Base-by-base conservation (phyloP, 92 coral and sea anemone species). In the Siderastrea radians region DNA sequence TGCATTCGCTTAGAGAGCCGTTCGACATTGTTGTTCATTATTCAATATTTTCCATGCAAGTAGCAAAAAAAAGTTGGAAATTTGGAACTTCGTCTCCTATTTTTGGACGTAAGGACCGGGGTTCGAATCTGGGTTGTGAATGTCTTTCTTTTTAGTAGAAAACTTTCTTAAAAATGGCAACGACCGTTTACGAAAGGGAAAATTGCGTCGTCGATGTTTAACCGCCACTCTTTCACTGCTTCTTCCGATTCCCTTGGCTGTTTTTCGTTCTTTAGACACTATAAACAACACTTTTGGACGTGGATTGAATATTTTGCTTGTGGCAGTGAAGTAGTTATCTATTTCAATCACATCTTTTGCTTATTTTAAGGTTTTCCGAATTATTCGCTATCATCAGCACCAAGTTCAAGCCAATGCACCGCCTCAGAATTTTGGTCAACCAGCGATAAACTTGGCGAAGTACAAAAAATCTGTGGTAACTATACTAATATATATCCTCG, bases 401-500 rank as follows among this genome's bases (percentile, higher is more conserved):
- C 75, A 68, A 54, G 52, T 66, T 4, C 84, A 49, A 2, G 52
- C 19, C 1, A 52, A 53, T 10, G 50, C 11, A 7, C n/a, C 43
- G 5, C n/a, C 74, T 4, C 26, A 17, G 70, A 78, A 7, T 7
- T 47, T 60, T 78, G 82, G 82, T 60, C 70, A 15, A 51, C 64
- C 61, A 7, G 75, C 84, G 17, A 38, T 80, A 14, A 44, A 80
- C 76, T 50, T 80, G 64, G 64, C 60, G 15, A 80, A 80, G 38
- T 80, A 66, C 75, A 68, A 80, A 51, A 80, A 52, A 80, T 80
- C 84, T 60, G 43, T 59, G 12, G 51, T 16, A 26, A 45, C 69
- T 9, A 43, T 77, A 0, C 14, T 77, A 16, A 16, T 77, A 48
- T 4, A 61, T 77, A 45, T 4, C 15, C 0, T 77, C 11, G 14